Evolutionary conservation across 2,888 invertebrate genomes (phyloP), one percentile per base, ranked within the genome.

Genomic region (Leucophenga montana): DNA sequence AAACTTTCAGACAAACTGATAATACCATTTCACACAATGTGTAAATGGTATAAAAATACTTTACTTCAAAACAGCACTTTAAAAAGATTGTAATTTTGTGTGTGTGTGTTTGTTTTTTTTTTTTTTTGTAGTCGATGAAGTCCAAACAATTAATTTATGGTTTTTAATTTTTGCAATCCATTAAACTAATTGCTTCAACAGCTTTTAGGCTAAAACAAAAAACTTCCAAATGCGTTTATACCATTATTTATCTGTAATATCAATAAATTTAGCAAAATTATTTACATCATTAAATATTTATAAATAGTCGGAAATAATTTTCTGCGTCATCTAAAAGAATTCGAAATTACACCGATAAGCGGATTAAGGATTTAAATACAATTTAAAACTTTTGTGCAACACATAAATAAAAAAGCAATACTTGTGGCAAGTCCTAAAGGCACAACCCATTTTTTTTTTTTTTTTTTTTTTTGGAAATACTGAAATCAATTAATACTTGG

Each of bases 101-200:
- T n/a, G n/a, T n/a, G n/a, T n/a, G n/a, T n/a, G n/a, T n/a, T n/a
- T n/a, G n/a, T 27, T 27, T 2, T 14, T 27, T 27, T 11, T 13
- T 0, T 57, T 57, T 57, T 57, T 31, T 57, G 14, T 27, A 13
- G 39, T 39, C 9, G 11, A 5, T 39, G 8, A 5, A 39, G 39
- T 39, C 39, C 5, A 1, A 1, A 9, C 22, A 22, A 33, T 31
- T 75, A 73, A 75, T 75, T 75, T 75, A 75, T 75, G 75, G 71
- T 66, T 64, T 73, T 73, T 68, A 72, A 70, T 74, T 74, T 76
- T 76, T 75, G 74, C 75, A 76, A 72, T 76, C 76, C 73, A 76
- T 76, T 76, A 73, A 72, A 72, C 74, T 74, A 76, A 76, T 76
- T 76, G 76, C 72, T 72, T 68, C 69, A 69, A 73, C 13, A 27